These are phyloP conservation scores for Montipora sp. DNA, from an alignment of 64 coral and sea anemone species.

Conservation along the genomic window DNA sequence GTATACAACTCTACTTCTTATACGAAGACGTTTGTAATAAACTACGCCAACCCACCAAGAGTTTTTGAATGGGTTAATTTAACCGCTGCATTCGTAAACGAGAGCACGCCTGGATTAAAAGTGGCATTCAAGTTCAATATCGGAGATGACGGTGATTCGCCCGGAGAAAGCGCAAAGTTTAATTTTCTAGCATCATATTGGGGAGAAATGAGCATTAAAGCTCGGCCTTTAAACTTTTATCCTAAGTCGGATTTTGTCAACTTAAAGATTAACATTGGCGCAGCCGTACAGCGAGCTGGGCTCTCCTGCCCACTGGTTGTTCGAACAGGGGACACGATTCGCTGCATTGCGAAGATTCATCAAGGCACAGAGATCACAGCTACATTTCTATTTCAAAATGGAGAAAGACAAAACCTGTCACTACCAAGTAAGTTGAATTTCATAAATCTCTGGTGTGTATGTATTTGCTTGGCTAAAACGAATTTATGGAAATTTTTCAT, in stretches of 20 bases:
- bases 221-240: not conserved
- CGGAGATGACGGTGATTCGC: conserved; percentile 56
- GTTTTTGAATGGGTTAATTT: conserved; percentile 24
- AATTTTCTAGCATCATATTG: conserved; percentile 47
- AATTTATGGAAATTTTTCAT: not conserved
- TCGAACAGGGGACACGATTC: conserved; percentile 34
- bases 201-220: conserved; percentile 56
- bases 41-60: not conserved
- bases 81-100: conserved; percentile 43
- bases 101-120: conserved; percentile 20
- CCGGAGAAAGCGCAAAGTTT: conserved; percentile 19
- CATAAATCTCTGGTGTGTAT: not conserved
- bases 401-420: not conserved
- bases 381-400: conserved; percentile 23
- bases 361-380: conserved; percentile 67
- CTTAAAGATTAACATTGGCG: conserved; percentile 11
- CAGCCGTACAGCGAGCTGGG: conserved; percentile 28
- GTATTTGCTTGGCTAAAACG: conserved; percentile 6
- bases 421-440: conserved; percentile 57
- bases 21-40: conserved; percentile 30
- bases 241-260: not conserved
- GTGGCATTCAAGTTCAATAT: conserved; percentile 37
- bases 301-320: conserved; percentile 48
- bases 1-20: conserved; percentile 79
- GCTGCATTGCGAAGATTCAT: conserved; percentile 57